Base-by-base conservation (phyloP, 2,113 vertebrate species). In the Odontophorus gujanensis region DNA sequence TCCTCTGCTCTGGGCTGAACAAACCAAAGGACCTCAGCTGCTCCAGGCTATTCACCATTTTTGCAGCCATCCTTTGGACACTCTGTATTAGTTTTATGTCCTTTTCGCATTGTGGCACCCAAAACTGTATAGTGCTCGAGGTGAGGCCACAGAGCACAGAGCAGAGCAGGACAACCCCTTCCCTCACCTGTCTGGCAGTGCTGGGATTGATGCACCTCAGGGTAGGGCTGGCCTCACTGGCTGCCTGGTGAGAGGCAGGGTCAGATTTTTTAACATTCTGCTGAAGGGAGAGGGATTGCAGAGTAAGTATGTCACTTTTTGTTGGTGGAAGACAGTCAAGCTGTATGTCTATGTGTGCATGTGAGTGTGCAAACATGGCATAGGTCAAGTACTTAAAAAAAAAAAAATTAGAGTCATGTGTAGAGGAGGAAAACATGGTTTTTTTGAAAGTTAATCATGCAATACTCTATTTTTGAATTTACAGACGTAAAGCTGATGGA, bases 281-380 rank as follows among this genome's bases (percentile, higher is more conserved):
- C 5, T 68, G 32, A 67, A 79, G 2, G 10, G 9, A 82, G 9
- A 50, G 10, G 2, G 6, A 36, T 28, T 26, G 47, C 74, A 84
- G 19, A 16, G 1, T n/a, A 75, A 81, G 5, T 13, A 34, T 25
- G 34, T 32, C 28, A 74, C 22, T 51, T 75, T 76, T 63, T 68
- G 18, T 47, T 63, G 6, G 4, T 69, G 17, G 3, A 15, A 43
- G 7, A 7, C 4, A 40, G 7, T 15, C 9, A 4, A 1, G 32
- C 6, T 85, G 4, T 10, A 22, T 21, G 17, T 24, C 2, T 1
- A 1, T 48, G 1, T 13, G 9, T 43, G 3, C 36, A 4, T 25
- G 7, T 8, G 15, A 24, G 11, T 15, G 18, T 24, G 13, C 19
- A 77, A 77, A 36, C 14, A 25, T 2, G 12, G 5, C 8, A 65